Percentiles rank a stretch among this genome's conserved stretches.
Evolutionary conservation across 1,140 invertebrate species (phyloP).

Genomic region (Cherax quadricarinatus): DNA sequence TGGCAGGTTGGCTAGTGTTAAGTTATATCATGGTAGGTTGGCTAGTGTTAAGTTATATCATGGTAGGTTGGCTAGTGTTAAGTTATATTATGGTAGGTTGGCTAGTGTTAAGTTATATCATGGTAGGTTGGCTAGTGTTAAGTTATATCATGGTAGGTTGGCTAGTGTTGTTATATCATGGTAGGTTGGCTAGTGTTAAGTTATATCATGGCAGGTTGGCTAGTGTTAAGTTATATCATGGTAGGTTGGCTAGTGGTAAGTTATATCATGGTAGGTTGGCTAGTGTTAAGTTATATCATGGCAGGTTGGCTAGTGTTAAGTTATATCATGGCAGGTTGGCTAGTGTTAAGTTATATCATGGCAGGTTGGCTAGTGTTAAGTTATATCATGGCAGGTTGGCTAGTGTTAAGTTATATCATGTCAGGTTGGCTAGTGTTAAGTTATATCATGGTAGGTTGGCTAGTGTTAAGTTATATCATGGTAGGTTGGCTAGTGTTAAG

Average conservation of each 20-base stretch:
- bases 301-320: not conserved
- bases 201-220: too few relatives aligned
- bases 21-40: too few relatives aligned
- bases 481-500: not conserved
- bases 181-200: not conserved
- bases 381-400: too few relatives aligned
- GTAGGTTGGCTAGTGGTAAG: not conserved
- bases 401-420: not conserved
- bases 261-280: too few relatives aligned
- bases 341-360: not conserved
- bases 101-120: not conserved
- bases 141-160: too few relatives aligned
- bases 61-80: not conserved
- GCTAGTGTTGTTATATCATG: not conserved
- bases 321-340: too few relatives aligned
- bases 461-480: not conserved
- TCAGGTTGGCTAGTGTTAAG: too few relatives aligned
- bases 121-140: not conserved
- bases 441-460: too few relatives aligned
- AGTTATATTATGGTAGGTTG: too few relatives aligned
- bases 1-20: not conserved
- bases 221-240: not conserved
- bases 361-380: not conserved
- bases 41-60: not conserved
- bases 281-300: not conserved